These are phyloP conservation scores for Pammene aurita DNA, from an alignment of 2,888 invertebrate genomes.

Conservation along the genomic window DNA sequence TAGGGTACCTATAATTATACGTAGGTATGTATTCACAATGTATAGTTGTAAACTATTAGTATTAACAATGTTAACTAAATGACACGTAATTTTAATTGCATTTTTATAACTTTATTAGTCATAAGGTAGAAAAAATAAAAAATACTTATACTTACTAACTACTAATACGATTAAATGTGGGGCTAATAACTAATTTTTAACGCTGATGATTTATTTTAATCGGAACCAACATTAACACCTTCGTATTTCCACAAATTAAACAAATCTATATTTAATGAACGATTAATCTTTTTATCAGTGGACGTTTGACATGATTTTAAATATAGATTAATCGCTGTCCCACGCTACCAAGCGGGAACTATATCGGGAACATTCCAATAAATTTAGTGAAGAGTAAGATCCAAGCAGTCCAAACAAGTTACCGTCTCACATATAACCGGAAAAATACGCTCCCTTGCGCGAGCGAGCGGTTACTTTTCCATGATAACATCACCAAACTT, in stretches of 20 bases:
- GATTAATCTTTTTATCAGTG: constrained; percentile 9
- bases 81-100: neutral
- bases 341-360: constrained; percentile 11
- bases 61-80: neutral
- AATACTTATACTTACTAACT: too few relatives aligned
- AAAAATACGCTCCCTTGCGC: constrained; percentile 5
- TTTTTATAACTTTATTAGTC: constrained; percentile 3
- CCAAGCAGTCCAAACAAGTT: constrained; percentile 32
- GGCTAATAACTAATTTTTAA: neutral
- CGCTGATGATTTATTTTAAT: neutral
- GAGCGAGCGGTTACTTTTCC: constrained; percentile 3
- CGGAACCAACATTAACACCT: neutral
- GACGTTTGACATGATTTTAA: constrained; percentile 14
- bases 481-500: constrained; percentile 33
- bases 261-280: constrained; percentile 8
- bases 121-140: neutral
- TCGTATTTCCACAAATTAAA: constrained; percentile 17
- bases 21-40: too few relatives aligned
- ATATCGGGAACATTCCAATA: constrained; percentile 25
- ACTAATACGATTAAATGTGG: neutral
- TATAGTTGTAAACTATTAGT: neutral
- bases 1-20: neutral
- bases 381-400: constrained; percentile 29
- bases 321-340: constrained; percentile 24
- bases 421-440: constrained; percentile 25